These are phyloP conservation scores for Poecilia picta DNA, from an alignment of 2,797 vertebrate genomes.

Conservation along the genomic window DNA sequence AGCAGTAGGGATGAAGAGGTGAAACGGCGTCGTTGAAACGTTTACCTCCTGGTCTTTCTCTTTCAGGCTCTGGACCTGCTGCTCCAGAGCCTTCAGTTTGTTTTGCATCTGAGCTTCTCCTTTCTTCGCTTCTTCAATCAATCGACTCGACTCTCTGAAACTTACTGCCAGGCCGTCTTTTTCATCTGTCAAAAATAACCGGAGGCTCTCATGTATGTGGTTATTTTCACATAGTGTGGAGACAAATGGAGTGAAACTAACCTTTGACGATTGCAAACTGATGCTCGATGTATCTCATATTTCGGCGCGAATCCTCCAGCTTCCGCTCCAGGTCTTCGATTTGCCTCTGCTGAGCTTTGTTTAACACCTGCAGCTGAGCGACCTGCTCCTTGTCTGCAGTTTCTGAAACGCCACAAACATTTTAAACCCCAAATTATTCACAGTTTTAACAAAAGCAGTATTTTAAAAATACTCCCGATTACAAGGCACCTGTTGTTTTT, in stretches of 20 bases:
- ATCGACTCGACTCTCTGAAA: conserved; percentile 86
- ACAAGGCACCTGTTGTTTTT: too few species aligned
- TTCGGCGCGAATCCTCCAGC: conserved; percentile 89
- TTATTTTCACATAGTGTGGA: background rate
- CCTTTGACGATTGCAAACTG: conserved; percentile 92
- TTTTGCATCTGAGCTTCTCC: conserved; percentile 87
- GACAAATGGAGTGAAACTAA: conserved; percentile 54
- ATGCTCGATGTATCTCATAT: conserved; percentile 91
- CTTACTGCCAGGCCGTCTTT: conserved; percentile 89
- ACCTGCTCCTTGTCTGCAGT: conserved; percentile 86
- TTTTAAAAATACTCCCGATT: background rate
- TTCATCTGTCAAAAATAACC: conserved; percentile 83
- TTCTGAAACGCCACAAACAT: conserved; percentile 74
- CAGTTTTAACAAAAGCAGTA: background rate
- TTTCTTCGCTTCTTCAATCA: conserved; percentile 87
- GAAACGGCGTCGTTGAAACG: background rate
- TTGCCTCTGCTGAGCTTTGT: conserved; percentile 91
- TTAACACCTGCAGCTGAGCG: conserved; percentile 90
- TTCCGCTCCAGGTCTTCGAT: conserved; percentile 89
- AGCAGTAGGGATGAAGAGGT: conserved; percentile 3
- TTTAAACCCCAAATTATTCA: background rate
- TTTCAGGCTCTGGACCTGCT: conserved; percentile 85
- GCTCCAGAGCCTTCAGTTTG: conserved; percentile 86
- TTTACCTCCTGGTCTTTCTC: conserved; percentile 88
- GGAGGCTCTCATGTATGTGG: background rate